phyloP scores from a whole-genome alignment of 2,888 invertebrate species.

The Sympetrum striolatum region DNA sequence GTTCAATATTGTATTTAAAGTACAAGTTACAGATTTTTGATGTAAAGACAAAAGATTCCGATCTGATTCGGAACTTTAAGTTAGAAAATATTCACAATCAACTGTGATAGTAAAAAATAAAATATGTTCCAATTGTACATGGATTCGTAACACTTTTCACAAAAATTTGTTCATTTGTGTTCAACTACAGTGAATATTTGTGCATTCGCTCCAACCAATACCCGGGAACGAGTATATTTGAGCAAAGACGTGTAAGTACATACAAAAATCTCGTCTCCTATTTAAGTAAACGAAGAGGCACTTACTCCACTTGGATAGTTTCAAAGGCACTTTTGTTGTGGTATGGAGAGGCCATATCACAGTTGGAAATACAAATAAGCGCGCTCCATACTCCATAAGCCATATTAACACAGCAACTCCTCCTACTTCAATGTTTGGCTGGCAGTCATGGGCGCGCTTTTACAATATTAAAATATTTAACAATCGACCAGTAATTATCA shows the following conservation, averaged over 20 bases:
- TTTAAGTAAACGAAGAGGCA: not conserved
- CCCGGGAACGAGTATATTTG: not conserved
- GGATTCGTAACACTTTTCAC: not conserved
- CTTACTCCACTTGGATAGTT: not conserved
- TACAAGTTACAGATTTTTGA: constrained; percentile 19
- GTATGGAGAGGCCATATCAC: not conserved
- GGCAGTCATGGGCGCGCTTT: too few relatives aligned
- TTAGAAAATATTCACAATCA: constrained; percentile 1
- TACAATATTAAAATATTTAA: not conserved
- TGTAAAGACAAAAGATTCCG: not conserved
- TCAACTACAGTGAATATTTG: not conserved
- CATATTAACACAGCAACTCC: too few relatives aligned
- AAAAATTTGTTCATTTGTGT: not conserved
- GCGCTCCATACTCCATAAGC: not conserved
- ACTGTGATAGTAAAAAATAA: not conserved
- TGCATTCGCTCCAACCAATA: not conserved
- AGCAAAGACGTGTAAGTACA: not conserved
- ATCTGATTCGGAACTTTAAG: not conserved
- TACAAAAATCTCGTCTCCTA: not conserved
- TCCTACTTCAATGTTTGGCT: too few relatives aligned
- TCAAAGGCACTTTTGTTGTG: constrained; percentile 28
- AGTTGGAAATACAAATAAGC: not conserved
- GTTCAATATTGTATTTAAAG: constrained; percentile 28
- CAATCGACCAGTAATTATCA: not conserved
- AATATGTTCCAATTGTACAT: not conserved